Base-by-base conservation (phyloP, 2,888 invertebrate species). In the Scaptomyza reducta region DNA sequence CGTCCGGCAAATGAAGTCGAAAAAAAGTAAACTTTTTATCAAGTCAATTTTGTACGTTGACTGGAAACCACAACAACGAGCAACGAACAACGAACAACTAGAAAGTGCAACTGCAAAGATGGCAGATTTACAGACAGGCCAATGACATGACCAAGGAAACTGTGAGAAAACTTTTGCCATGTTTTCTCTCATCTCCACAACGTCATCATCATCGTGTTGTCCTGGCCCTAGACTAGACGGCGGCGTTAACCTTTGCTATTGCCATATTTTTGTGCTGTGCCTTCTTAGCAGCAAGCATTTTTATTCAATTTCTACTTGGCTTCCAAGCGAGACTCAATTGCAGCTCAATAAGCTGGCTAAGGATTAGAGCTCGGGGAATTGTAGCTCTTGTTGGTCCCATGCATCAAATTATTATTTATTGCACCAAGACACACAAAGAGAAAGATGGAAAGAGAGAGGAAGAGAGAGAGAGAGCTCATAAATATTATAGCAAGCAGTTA, bases 21-120 rank as follows among this genome's bases (percentile, higher is more conserved):
- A 77, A 76, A 67, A 62, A 69, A 53, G 64, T 72, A 62, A 83
- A 86, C 78, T 79, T 86, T 81, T 83, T 85, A 79, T 83, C 73
- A 84, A 84, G 85, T 85, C 84, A 85, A 84, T 86, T 81, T 85
- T 86, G 67, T 78, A 81, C 84, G 77, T 74, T 86, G 77, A 62
- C 83, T 81, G 77, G 57, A 75, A 81, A 66, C 85, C 86, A 76
- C 85, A 83, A 63, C 51, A 40, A 40, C 40, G 16, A 54, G 33
- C 53, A 38, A 56, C 27, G 56, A 40, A 9, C 40, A 40, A 16
- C 40, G 35, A 40, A 13, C 38, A 46, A 44, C 41, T 41, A 49
- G 63, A 58, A 56, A 60, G 60, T 50, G 62, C 47, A 40, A 42
- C 55, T n/a, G 41, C 47, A 41, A 54, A 54, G 53, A 46, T 29